Evolutionary conservation across 1,140 invertebrate genomes (phyloP), one percentile per base, ranked within the genome.

Genomic region (Euura saliciscinereae): DNA sequence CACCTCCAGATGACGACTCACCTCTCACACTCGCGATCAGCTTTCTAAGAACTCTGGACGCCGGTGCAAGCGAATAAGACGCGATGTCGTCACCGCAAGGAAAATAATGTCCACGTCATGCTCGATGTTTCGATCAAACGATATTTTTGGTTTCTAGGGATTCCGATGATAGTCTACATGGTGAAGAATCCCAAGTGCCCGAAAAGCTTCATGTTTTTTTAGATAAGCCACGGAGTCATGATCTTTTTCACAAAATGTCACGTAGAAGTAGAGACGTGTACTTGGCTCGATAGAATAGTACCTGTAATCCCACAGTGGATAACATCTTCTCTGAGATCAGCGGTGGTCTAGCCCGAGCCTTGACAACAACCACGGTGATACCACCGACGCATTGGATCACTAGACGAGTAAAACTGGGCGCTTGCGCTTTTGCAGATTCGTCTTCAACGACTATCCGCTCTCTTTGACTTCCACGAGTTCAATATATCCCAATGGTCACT

Each of bases 1-100:
- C 51, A 59, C 51, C 51, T 59, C 51, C 51, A 59, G 51, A 59
- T 59, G 8, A 59, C 51, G 51, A n/a, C 51, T 59, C 51, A 59
- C 51, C 3, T 5, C 51, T 59, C 13, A n/a, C 10, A 8, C 51
- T 11, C 51, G 13, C 51, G 11, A 11, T 59, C 51, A 59, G 51
- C 51, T 59, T 59, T 59, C 51, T 59, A 59, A n/a, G 51, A 59
- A 59, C 8, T 8, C 13, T 59, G 51, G 28, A 28, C 28, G 13
- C 13, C 51, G 51, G 10, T 59, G 51, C 0, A 8, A 59, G 5
- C 6, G 51, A 59, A 59, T 59, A n/a, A 59, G 51, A 4, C 10
- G 51, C 51, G 51, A 6, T 59, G 51, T 11, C 6, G 51, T 59
- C 51, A 59, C 6, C 51, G 6, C 3, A 8, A n/a, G 10, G 51